Base-by-base conservation (phyloP, 2,888 invertebrate species). In the Vanessa cardui region DNA sequence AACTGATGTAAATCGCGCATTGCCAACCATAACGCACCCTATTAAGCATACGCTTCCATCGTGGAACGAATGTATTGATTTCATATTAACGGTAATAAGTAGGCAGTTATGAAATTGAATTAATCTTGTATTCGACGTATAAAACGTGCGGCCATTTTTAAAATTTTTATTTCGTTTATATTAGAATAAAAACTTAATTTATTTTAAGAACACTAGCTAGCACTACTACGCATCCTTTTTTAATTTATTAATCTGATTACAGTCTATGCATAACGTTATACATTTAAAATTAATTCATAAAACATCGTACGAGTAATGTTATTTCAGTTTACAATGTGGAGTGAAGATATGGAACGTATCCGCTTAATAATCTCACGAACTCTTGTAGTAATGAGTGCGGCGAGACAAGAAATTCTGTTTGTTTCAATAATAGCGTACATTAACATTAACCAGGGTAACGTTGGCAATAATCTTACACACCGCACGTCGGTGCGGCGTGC, bases 401-500 rank as follows among this genome's bases (percentile, higher is more conserved):
- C 72, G 74, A 78, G 80, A 79, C 76, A 76, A 76, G 80, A 76
- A 77, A 76, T 82, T 83, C 78, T 85, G 82, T 88, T 88, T 87
- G 87, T 88, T 87, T 87, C 86, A 89, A 88, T 89, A 87, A 87
- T 83, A 85, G 79, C 79, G 79, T 82, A 86, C 84, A 89, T 89
- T 89, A 87, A 87, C 88, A 90, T 89, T 86, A 90, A 87, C 87
- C 86, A 86, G 84, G 85, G 87, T 84, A 85, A 83, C 82, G 85
- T 84, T 83, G 80, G 83, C 85, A 89, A 89, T 91, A 89, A 90
- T 91, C 90, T 87, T 84, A 82, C 83, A 86, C 78, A 82, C 87
- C 85, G 78, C 84, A 83, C 76, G 79, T 76, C 77, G 80, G 80
- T 76, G 83, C 80, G 83, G 83, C 80, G 83, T 84, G 84, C 86